phyloP scores from a whole-genome alignment of 2,888 invertebrate genomes.

The Achlya flavicornis region DNA sequence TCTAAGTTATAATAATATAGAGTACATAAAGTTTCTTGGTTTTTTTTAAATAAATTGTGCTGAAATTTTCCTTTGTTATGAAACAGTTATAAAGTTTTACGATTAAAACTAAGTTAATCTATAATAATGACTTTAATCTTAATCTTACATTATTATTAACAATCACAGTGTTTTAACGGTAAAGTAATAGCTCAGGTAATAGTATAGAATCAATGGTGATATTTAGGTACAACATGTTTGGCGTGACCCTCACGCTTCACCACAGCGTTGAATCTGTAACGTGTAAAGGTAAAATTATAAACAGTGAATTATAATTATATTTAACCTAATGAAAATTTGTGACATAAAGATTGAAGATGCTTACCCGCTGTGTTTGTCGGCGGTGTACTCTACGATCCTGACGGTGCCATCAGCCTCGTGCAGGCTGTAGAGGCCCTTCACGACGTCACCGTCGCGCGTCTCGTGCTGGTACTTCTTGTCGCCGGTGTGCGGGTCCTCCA shows the following conservation, averaged over 20 bases:
- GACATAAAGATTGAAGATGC: background rate
- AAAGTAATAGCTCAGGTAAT: background rate
- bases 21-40: no score
- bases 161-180: background rate
- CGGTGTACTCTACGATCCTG: conserved; percentile 47
- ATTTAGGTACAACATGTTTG: conserved; percentile 36
- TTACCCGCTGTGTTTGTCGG: conserved; percentile 54
- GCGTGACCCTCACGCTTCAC: conserved; percentile 44
- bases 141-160: background rate
- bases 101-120: background rate
- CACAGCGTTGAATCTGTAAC: conserved; percentile 43
- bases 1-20: no score
- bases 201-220: conserved; percentile 22
- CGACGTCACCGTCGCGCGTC: conserved; percentile 78
- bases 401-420: conserved; percentile 77
- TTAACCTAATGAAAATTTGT: background rate
- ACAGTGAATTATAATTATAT: background rate
- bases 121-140: background rate
- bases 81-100: no score
- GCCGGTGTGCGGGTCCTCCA: conserved; percentile 64
- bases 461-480: conserved; percentile 72
- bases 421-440: conserved; percentile 80
- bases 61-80: no score
- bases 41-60: no score
- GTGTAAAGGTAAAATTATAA: conserved; percentile 16